Base-by-base conservation (phyloP, 2,888 invertebrate species). In the Drosophila diplacantha region DNA sequence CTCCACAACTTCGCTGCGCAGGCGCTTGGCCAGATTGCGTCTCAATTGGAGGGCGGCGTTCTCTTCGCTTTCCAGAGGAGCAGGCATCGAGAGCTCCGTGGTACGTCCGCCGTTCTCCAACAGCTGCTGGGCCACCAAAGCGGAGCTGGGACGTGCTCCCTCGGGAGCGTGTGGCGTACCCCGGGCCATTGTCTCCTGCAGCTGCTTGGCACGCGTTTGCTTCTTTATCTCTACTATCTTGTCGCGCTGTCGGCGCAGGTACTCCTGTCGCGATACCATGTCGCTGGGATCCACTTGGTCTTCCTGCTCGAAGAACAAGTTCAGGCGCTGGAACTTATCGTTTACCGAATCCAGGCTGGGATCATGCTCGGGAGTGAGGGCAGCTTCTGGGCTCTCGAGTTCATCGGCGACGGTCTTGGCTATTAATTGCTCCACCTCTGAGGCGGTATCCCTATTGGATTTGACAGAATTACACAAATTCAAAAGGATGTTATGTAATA, bases 151-250 rank as follows among this genome's bases (percentile, higher is more conserved):
- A 31, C 93, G 85, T 6, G 53, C 67, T 0, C 73, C 71, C 9
- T 52, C 67, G 7, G 61, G 18, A 2, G 59, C 47, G 20, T 64
- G 70, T 0, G 72, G 71, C 22, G 74, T 81, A 49, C 57, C 75
- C 44, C 90, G 90, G 1, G 89, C 88, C 53, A 93, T 92, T 14
- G 91, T 91, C 34, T 90, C 91, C 31, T 91, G 92, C 8, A 97
- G 89, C 85, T 95, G 92, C 74, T 94, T 93, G 84, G 95, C 94
- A 20, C 98, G 91, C 22, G 94, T 96, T 85, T 94, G 93, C 84
- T 94, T 95, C 88, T 98, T 98, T 84, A 97, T 89, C 20, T 94
- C 94, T 41, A 98, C 90, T 53, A 98, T 90, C 85, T 97, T 96
- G 87, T 98, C 98, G 24, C 98, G 91, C 86, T 98, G 97, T 64